Evolutionary conservation across 1,140 invertebrate species (phyloP).

Genomic region (Pectinophora gossypiella): DNA sequence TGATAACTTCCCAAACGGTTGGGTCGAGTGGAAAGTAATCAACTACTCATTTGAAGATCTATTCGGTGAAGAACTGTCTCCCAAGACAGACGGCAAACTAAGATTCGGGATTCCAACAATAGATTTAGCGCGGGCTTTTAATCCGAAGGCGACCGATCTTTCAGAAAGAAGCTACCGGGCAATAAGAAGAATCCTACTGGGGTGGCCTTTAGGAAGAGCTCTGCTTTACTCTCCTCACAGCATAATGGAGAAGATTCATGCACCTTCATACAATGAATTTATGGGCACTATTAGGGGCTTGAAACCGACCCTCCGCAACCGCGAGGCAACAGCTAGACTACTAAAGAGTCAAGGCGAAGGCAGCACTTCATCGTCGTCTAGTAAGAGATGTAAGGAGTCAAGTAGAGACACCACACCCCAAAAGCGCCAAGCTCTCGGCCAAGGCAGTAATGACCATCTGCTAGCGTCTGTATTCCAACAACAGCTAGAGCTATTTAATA

Average conservation of each 20-base stretch:
- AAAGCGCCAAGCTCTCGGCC: not conserved
- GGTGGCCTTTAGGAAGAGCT: constrained; percentile 5
- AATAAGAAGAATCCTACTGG: not conserved
- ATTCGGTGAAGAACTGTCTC: not conserved
- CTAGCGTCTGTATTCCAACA: not conserved
- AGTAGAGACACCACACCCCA: not conserved
- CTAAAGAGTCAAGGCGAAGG: not conserved
- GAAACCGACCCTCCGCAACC: too few species aligned
- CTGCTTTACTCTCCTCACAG: constrained; percentile 5
- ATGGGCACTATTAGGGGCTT: not conserved
- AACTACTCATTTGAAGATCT: not conserved
- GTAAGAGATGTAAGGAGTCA: not conserved
- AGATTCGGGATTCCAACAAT: constrained; percentile 4
- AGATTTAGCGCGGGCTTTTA: not conserved
- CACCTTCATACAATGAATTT: not conserved
- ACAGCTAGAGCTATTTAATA: constrained; percentile 3
- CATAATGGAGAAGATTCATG: constrained; percentile 1
- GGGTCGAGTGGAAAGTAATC: not conserved
- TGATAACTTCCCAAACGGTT: not conserved
- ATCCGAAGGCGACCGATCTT: not conserved
- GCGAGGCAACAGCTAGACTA: not conserved
- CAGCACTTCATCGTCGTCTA: not conserved
- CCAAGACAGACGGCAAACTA: not conserved
- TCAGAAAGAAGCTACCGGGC: not conserved
- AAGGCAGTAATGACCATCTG: not conserved